phyloP scores from a whole-genome alignment of 2,113 vertebrate genomes.

The Rostratula benghalensis region DNA sequence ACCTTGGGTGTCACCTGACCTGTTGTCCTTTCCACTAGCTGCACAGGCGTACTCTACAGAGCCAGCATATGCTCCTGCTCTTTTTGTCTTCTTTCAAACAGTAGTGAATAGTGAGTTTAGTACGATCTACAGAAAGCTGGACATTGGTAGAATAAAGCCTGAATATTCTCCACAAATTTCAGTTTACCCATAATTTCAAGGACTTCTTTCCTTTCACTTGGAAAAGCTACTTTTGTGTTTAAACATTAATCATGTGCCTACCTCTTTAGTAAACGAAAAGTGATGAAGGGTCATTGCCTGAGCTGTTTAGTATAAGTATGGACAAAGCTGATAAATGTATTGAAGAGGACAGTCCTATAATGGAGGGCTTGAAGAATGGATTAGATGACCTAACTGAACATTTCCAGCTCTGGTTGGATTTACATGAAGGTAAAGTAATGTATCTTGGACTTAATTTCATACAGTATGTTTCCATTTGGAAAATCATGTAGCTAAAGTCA shows the following conservation, averaged over 20 bases:
- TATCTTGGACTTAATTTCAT: not conserved
- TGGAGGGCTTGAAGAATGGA: not conserved
- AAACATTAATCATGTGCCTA: not conserved
- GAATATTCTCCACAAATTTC: not conserved
- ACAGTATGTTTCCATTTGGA: not conserved
- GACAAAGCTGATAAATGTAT: not conserved
- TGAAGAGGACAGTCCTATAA: conserved; percentile 6
- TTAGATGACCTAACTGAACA: not conserved
- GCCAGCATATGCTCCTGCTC: rapidly evolving
- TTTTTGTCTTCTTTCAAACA: not conserved
- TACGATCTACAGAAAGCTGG: not conserved
- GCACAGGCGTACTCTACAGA: rapidly evolving
- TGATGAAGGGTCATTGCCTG: conserved; percentile 5
- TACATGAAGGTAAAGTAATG: not conserved
- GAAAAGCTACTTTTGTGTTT: not conserved
- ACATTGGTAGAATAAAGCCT: not conserved
- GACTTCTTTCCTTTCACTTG: not conserved
- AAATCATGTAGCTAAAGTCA: not conserved
- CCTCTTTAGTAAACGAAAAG: not conserved
- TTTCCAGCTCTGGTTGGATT: not conserved
- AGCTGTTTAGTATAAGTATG: not conserved
- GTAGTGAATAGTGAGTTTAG: not conserved
- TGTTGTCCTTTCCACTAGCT: not conserved
- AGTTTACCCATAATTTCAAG: not conserved
- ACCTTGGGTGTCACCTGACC: not conserved